Percentiles rank a stretch among this genome's conserved stretches.
Evolutionary conservation across 2,888 invertebrate genomes (phyloP).

Genomic region (Chelonus formosanus): DNA sequence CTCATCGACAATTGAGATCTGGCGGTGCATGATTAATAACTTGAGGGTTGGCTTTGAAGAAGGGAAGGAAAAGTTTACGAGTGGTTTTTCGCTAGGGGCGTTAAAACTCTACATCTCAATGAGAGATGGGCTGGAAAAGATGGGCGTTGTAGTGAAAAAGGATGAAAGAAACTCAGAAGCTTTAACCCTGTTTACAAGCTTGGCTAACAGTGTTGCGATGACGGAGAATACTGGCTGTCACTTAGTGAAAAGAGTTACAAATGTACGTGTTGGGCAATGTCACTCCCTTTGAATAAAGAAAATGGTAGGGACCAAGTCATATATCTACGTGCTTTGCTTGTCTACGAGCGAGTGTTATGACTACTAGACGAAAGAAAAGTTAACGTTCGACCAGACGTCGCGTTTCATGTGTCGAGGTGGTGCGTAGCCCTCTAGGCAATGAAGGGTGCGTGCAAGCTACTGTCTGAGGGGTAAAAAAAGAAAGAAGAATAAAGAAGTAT

Average conservation of each 20-base stretch:
- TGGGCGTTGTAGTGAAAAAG: slow-evolving; percentile 7
- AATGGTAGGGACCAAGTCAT: no score
- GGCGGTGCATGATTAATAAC: slow-evolving; percentile 6
- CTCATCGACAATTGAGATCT: no score
- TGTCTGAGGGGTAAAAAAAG: slow-evolving; percentile 1
- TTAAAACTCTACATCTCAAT: slow-evolving; percentile 29
- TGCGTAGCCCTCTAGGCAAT: slow-evolving; percentile 20
- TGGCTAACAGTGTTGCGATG: no score
- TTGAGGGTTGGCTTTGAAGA: slow-evolving; percentile 37
- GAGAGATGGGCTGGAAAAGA: slow-evolving; percentile 31
- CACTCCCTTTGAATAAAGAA: not conserved
- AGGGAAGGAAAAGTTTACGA: slow-evolving; percentile 50
- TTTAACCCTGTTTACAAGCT: slow-evolving; percentile 19
- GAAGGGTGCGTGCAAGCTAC: slow-evolving; percentile 9
- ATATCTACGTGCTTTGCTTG: no score
- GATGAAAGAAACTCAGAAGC: not conserved
- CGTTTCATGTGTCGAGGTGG: slow-evolving; percentile 15
- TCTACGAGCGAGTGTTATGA: no score
- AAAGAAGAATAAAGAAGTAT: slow-evolving; percentile 8
- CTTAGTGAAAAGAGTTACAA: slow-evolving; percentile 17
- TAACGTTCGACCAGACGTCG: not conserved
- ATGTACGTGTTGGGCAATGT: slow-evolving; percentile 1
- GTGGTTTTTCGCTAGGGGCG: slow-evolving; percentile 27
- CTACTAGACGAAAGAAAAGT: no score
- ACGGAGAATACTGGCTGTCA: no score